phyloP scores from a whole-genome alignment of 2,113 vertebrate species.

The Prionailurus viverrinus region DNA sequence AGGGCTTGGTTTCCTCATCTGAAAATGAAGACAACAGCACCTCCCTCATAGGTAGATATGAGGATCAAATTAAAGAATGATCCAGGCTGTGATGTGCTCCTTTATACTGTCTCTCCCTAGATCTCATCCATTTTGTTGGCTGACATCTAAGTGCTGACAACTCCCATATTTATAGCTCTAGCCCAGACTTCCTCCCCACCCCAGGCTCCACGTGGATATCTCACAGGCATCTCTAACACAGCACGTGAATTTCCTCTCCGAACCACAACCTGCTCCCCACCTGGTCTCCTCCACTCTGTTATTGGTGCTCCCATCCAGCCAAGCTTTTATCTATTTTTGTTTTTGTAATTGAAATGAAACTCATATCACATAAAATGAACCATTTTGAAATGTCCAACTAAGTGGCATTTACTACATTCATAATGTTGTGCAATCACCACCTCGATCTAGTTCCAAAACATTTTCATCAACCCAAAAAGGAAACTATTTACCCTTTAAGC shows the following conservation, averaged over 20 bases:
- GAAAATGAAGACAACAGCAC: not conserved
- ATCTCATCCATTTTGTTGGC: not conserved
- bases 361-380: not conserved
- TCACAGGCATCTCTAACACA: not conserved
- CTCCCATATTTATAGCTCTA: not conserved
- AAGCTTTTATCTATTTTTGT: not conserved
- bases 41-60: not conserved
- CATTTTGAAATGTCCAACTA: not conserved
- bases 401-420: not conserved
- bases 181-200: not conserved
- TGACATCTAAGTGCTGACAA: not conserved
- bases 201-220: rapidly evolving
- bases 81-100: not conserved
- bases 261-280: not conserved
- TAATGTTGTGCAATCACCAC: not conserved
- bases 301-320: not conserved
- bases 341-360: not conserved
- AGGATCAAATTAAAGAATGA: not conserved
- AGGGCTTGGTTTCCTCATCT: not conserved
- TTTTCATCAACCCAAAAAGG: not conserved
- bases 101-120: not conserved
- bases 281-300: not conserved
- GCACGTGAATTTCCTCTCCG: not conserved
- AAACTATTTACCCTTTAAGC: not conserved
- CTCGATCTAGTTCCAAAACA: not conserved